Evolutionary conservation across 2,888 invertebrate species (phyloP).

Genomic region (Pseudococcus viburni): DNA sequence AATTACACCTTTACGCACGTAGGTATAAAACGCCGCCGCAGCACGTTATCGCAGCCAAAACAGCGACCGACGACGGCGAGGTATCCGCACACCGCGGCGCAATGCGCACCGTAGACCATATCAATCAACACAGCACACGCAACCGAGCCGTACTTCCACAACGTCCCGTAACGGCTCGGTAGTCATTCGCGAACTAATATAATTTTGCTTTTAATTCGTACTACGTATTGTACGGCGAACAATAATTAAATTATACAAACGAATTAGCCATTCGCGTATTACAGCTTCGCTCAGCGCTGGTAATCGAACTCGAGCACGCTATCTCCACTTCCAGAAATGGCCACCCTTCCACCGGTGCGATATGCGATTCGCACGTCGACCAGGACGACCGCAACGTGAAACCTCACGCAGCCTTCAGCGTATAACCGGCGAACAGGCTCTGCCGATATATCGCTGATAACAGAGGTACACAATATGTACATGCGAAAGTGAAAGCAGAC

Average conservation of each 20-base stretch:
- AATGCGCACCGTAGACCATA: neutral
- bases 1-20: neutral
- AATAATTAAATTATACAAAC: neutral
- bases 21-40: neutral
- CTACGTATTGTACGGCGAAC: neutral
- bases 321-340: neutral
- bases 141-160: neutral
- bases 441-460: neutral
- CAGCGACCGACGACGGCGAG: neutral
- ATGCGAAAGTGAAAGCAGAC: slow-evolving; percentile 45
- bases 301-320: slow-evolving; percentile 1
- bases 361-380: neutral
- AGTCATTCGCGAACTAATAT: slow-evolving; percentile 1
- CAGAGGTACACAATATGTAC: neutral
- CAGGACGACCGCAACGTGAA: slow-evolving; percentile 1
- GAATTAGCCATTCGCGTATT: neutral
- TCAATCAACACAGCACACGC: neutral
- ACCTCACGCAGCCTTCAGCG: neutral
- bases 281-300: neutral
- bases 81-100: neutral
- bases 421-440: neutral
- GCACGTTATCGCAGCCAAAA: slow-evolving; percentile 5
- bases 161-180: slow-evolving; percentile 6
- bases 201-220: slow-evolving; percentile 14
- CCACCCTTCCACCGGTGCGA: neutral